Base-by-base conservation (phyloP, 2,113 vertebrate genomes). In the Sterna hirundo region DNA sequence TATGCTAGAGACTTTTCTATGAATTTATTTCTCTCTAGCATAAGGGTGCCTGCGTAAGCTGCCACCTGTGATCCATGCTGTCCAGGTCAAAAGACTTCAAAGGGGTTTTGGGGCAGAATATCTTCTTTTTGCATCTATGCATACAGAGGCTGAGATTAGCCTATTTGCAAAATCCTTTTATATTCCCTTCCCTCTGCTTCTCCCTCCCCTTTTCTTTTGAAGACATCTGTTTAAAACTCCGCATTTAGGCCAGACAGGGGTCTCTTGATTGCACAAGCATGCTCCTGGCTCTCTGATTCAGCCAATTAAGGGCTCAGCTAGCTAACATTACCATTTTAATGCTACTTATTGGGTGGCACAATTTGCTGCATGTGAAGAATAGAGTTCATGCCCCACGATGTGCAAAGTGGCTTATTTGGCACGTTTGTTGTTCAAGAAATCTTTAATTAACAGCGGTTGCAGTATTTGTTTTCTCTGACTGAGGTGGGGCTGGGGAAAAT, bases 381-480 rank as follows among this genome's bases (percentile, higher is more conserved):
- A 80, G 80, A 94, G 84, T 96, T 78, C 77, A 64, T 85, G 54
- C 57, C 83, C 90, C 16, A 44, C 44, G 92, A 77, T 77, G 89
- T 69, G 71, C 34, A 21, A 58, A 77, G 69, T 86, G 86, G 29
- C 65, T 92, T 88, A 44, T 96, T 96, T 94, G 95, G 85, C 82
- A 89, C 54, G 79, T 93, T 90, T 80, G 34, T 62, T 82, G 92
- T 91, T 93, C 81, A 91, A 88, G 95, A 77, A 92, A 72, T 85
- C 74, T 74, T 96, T 96, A 96, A 97, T 97, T 96, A 95, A 82
- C 90, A 64, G 88, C 32, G 40, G 54, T 65, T 51, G 68, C 65
- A 74, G 71, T 30, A 62, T 96, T 95, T 97, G 75, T 93, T 93
- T 93, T 66, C 81, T 85, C 76, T 77, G 26, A 20, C 79, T 44